These are phyloP conservation scores for Aegypius monachus DNA, from an alignment of 2,113 vertebrate species.

Conservation along the genomic window DNA sequence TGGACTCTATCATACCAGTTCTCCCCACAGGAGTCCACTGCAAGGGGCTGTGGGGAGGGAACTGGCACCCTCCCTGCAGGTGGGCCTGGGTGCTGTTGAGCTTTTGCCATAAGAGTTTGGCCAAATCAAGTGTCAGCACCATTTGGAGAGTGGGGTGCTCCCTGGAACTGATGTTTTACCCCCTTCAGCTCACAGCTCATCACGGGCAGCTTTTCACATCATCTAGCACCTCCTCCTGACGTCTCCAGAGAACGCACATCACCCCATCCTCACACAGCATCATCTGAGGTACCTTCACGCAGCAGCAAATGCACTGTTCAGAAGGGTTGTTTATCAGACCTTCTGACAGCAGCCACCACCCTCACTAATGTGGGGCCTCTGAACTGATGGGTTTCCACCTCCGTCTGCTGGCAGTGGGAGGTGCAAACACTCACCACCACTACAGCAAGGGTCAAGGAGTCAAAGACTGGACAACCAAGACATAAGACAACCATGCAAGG, in stretches of 20 bases:
- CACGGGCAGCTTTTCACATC: not conserved
- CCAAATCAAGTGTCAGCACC: not conserved
- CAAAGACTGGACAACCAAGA: not conserved
- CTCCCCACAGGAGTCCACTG: not conserved
- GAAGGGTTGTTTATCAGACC: not conserved
- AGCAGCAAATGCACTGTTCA: not conserved
- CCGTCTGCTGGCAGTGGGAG: not conserved
- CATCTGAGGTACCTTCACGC: not conserved
- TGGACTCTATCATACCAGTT: not conserved
- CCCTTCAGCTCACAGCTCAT: not conserved
- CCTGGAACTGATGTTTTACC: not conserved
- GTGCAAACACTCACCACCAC: not conserved
- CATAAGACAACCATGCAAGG: not conserved
- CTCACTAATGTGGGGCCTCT: accelerated
- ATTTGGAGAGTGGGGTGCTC: not conserved
- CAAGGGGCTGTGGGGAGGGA: not conserved
- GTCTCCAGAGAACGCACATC: not conserved
- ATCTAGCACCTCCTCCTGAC: not conserved
- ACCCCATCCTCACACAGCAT: not conserved
- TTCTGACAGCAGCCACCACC: not conserved
- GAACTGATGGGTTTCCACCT: not conserved
- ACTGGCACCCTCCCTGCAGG: not conserved
- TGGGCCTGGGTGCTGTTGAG: not conserved
- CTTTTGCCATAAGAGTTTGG: not conserved
- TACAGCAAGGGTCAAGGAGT: not conserved